Percentiles rank a stretch among this genome's conserved stretches.
Conservation (phyloP, 2,113 vertebrate genomes). For the Garra rufa region DNA sequence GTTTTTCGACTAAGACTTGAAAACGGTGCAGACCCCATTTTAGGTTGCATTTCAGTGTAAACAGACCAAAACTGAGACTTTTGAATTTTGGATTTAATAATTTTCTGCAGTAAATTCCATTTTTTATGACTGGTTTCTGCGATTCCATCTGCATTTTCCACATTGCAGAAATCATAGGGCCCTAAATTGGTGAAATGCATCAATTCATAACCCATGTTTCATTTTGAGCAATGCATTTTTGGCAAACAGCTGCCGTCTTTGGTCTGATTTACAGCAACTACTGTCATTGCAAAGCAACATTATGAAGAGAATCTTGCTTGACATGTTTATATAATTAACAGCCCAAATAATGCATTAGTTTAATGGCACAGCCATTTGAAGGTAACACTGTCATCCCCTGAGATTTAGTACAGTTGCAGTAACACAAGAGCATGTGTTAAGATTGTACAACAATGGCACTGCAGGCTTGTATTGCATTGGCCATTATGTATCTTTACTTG, state of each 20-base stretch:
- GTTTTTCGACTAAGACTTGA: too few species aligned
- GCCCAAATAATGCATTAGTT: not conserved
- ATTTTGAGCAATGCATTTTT: not conserved
- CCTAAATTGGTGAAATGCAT: not conserved
- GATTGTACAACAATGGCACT: not conserved
- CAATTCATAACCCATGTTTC: not conserved
- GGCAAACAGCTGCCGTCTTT: not conserved
- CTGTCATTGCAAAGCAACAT: not conserved
- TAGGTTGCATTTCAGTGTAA: too few species aligned
- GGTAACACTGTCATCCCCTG: not conserved
- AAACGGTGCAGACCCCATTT: too few species aligned
- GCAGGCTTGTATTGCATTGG: not conserved
- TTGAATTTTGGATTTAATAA: too few species aligned
- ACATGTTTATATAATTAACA: not conserved
- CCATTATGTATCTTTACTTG: not conserved
- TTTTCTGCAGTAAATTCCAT: not conserved
- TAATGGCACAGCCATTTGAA: not conserved
- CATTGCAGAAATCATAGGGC: not conserved
- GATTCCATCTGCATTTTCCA: too few species aligned
- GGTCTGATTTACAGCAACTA: not conserved
- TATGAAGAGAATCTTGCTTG: not conserved
- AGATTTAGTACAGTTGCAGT: not conserved
- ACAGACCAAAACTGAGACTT: too few species aligned
- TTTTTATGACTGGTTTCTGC: not conserved
- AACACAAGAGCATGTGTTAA: not conserved